A percentile compares a stretch with the other conserved stretches of the same genome.
These are phyloP conservation scores for Sebastes melanostomus DNA, from an alignment of 2,797 vertebrate genomes.

Conservation along the genomic window DNA sequence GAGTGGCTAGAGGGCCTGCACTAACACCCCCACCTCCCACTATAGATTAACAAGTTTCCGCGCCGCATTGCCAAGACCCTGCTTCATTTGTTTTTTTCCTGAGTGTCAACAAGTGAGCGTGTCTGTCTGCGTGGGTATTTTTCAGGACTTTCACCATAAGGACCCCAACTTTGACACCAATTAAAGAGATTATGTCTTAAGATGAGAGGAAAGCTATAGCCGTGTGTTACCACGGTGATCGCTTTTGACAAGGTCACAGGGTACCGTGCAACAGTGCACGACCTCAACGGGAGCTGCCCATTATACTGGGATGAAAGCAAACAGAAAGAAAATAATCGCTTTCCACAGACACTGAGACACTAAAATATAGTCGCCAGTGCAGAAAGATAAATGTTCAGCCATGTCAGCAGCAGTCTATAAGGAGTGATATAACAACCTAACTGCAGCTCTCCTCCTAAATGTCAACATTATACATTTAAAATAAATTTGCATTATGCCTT, in stretches of 20 bases:
- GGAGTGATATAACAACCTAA: neutral
- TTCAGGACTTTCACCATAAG: slow-evolving; percentile 87
- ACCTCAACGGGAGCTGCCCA: slow-evolving; percentile 78
- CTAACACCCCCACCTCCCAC: slow-evolving; percentile 77
- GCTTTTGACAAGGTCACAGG: slow-evolving; percentile 91
- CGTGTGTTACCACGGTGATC: slow-evolving; percentile 86
- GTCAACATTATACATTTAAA: neutral
- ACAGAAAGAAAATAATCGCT: slow-evolving; percentile 29
- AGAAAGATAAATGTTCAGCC: neutral
- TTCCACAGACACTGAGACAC: neutral
- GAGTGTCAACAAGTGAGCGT: slow-evolving; percentile 89
- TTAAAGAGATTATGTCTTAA: slow-evolving; percentile 99
- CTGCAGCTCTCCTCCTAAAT: neutral
- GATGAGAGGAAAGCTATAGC: slow-evolving; percentile 88
- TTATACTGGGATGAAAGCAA: slow-evolving; percentile 31
- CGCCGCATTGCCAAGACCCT: slow-evolving; percentile 82
- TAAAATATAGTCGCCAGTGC: neutral
- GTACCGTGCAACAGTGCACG: slow-evolving; percentile 82
- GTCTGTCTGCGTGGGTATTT: slow-evolving; percentile 88
- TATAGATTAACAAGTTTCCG: slow-evolving; percentile 73
- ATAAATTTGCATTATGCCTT: neutral
- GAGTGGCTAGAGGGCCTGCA: slow-evolving; percentile 83
- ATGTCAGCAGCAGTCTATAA: neutral
- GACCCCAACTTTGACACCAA: slow-evolving; percentile 91
- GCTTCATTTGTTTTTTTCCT: slow-evolving; percentile 80